These are phyloP conservation scores for Listrodromus nycthemerus DNA, from an alignment of 2,888 invertebrate species.

Conservation along the genomic window DNA sequence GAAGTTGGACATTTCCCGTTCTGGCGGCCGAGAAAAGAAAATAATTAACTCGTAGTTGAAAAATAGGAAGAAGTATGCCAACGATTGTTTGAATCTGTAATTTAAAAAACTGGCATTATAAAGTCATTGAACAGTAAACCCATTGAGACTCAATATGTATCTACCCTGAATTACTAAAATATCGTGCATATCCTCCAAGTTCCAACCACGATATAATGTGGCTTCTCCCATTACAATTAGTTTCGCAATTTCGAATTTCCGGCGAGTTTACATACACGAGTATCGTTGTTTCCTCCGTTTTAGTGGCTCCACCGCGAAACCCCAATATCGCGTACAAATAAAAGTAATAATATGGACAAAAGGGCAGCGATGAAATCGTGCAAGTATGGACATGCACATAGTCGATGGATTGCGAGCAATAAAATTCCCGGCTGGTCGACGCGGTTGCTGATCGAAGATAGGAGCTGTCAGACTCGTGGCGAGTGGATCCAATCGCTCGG, in stretches of 20 bases:
- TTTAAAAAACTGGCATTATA: background rate
- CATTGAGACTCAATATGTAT: background rate
- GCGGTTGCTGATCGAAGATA: slow-evolving; percentile 66
- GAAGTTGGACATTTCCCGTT: slow-evolving; percentile 67
- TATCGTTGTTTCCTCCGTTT: background rate
- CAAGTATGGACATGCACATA: slow-evolving; percentile 9
- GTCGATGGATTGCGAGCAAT: slow-evolving; percentile 58
- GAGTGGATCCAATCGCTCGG: slow-evolving; percentile 68
- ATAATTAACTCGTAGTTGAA: background rate
- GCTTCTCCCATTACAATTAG: slow-evolving; percentile 34
- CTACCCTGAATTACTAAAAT: slow-evolving; percentile 2
- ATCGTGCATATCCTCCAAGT: slow-evolving; percentile 10
- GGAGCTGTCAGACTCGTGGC: slow-evolving; percentile 66
- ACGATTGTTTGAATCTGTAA: background rate
- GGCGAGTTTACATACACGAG: slow-evolving; percentile 11
- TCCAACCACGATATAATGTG: slow-evolving; percentile 40
- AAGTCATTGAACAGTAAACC: background rate
- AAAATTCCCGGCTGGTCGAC: slow-evolving; percentile 67
- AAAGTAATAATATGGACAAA: slow-evolving; percentile 46
- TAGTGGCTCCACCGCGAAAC: slow-evolving; percentile 41
- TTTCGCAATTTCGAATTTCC: slow-evolving; percentile 45
- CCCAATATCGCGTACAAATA: slow-evolving; percentile 46
- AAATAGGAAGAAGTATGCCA: background rate
- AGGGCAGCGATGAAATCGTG: slow-evolving; percentile 25
- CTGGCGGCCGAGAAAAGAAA: slow-evolving; percentile 66